Conservation (phyloP, 2,113 vertebrate genomes). For the Mus musculus region DNA sequence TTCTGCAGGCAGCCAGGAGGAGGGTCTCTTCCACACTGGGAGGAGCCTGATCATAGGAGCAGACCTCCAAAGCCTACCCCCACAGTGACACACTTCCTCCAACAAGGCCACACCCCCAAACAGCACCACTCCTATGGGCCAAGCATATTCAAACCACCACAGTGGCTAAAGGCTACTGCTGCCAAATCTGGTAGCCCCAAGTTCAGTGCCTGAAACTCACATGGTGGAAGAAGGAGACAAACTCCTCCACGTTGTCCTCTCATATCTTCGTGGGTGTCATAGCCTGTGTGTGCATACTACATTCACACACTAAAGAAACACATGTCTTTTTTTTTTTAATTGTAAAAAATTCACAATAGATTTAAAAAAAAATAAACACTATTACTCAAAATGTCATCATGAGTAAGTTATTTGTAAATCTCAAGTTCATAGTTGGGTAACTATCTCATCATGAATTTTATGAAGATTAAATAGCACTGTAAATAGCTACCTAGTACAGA, state of each 20-base stretch:
- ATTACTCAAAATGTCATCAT: conserved; percentile 1
- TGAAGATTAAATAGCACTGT: neutral
- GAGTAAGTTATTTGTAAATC: neutral
- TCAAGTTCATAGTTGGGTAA: neutral
- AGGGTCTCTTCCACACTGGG: no score
- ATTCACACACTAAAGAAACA: neutral
- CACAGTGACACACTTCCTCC: no score
- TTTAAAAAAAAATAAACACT: neutral
- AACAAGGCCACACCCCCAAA: no score
- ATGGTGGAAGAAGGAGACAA: neutral
- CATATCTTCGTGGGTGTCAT: neutral
- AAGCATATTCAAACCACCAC: no score
- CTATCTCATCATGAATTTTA: neutral
- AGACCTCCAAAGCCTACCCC: no score
- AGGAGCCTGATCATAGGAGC: no score
- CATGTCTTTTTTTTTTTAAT: neutral
- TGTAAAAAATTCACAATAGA: neutral
- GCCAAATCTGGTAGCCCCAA: neutral
- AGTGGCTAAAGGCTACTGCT: neutral
- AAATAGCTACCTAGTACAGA: neutral
- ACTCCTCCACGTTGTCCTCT: neutral
- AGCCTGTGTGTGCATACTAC: neutral
- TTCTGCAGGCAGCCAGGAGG: no score
- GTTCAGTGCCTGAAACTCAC: neutral
- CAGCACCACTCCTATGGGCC: no score